Evolutionary conservation across 2,797 vertebrate species (phyloP).

Genomic region (Macrochelys suwanniensis): DNA sequence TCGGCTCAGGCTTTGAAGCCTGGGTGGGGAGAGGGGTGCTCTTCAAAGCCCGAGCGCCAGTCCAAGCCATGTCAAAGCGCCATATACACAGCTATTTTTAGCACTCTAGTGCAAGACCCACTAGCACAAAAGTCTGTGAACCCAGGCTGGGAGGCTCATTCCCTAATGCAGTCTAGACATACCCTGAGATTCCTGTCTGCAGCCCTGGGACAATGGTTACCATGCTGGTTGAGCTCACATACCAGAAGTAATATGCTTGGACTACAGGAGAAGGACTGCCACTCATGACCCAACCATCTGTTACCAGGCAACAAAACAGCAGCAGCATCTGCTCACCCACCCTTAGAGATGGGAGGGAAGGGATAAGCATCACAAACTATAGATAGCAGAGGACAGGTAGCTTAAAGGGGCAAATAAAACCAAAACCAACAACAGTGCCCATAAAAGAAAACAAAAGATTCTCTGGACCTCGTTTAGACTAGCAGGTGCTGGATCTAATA

Average conservation of each 20-base stretch:
- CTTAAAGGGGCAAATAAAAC: neutral
- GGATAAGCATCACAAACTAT: neutral
- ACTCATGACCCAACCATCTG: neutral
- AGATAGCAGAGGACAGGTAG: neutral
- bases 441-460: neutral
- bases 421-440: no score
- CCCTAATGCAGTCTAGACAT: no score
- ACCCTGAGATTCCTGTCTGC: neutral
- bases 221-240: neutral
- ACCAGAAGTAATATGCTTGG: neutral
- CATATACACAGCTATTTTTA: no score
- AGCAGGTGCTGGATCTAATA: neutral
- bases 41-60: no score
- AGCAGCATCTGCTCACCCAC: neutral
- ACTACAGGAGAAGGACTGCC: neutral
- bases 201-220: neutral
- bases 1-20: no score
- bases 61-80: no score
- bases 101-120: no score
- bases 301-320: slow-evolving; percentile 45
- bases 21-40: no score
- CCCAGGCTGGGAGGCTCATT: no score
- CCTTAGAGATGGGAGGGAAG: neutral
- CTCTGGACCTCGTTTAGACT: neutral
- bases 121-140: no score